Evolutionary conservation across 1,140 invertebrate genomes (phyloP).

Genomic region (Drosophila nigromelanica): DNA sequence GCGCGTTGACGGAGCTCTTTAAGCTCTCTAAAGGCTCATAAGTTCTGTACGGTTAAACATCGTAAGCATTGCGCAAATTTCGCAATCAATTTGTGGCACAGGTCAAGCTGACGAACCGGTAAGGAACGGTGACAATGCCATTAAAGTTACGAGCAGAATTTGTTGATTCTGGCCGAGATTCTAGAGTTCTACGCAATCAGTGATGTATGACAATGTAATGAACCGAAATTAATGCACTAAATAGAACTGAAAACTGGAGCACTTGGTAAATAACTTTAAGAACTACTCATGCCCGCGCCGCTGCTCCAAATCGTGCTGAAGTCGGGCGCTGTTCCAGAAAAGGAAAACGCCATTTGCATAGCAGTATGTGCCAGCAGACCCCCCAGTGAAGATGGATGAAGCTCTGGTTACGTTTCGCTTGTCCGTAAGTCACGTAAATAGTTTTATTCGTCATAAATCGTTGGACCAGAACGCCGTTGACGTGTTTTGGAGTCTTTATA

Average conservation of each 20-base stretch:
- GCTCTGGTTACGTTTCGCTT: slow-evolving; percentile 35
- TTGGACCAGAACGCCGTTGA: slow-evolving; percentile 78
- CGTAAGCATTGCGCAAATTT: slow-evolving; percentile 61
- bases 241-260: slow-evolving; percentile 69
- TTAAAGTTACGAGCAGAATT: slow-evolving; percentile 31
- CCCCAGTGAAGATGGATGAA: slow-evolving; percentile 7
- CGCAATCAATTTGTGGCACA: slow-evolving; percentile 72
- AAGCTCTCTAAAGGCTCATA: slow-evolving; percentile 14
- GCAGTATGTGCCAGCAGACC: not conserved
- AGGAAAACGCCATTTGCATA: slow-evolving; percentile 39
- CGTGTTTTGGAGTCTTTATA: slow-evolving; percentile 47
- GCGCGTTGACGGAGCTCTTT: not conserved
- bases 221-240: slow-evolving; percentile 74
- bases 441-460: slow-evolving; percentile 75
- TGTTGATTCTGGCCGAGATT: slow-evolving; percentile 28
- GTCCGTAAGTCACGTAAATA: slow-evolving; percentile 71
- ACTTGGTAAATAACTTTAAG: slow-evolving; percentile 53
- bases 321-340: slow-evolving; percentile 32
- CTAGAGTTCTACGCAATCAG: slow-evolving; percentile 36
- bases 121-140: slow-evolving; percentile 67
- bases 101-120: slow-evolving; percentile 54
- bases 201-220: slow-evolving; percentile 77
- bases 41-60: slow-evolving; percentile 72
- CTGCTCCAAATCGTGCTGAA: slow-evolving; percentile 10
- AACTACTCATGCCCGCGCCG: slow-evolving; percentile 14